Percentiles rank a stretch among this genome's conserved stretches.
Evolutionary conservation across 2,797 vertebrate genomes (phyloP).

Genomic region (Acanthiza pusilla): DNA sequence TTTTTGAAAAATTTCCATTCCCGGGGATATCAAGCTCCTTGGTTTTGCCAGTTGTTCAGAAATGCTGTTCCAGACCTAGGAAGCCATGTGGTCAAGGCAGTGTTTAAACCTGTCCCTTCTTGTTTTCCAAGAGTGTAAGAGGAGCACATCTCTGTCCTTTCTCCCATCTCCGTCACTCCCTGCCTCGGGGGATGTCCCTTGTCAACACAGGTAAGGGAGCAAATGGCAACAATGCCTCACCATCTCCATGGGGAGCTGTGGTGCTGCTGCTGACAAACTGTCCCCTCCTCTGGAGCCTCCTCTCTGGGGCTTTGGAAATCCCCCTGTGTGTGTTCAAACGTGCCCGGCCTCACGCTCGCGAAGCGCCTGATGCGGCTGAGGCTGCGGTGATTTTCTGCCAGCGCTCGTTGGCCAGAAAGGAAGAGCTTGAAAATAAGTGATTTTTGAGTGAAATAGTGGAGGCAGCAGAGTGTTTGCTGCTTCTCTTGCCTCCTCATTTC

Average conservation of each 20-base stretch:
- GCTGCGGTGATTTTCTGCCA: background rate
- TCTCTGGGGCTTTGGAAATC: background rate
- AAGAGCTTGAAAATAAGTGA: background rate
- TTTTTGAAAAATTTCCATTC: background rate
- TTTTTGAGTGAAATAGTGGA: background rate
- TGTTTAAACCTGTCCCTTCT: background rate
- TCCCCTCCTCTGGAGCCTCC: background rate
- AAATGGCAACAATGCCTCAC: background rate
- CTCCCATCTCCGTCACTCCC: background rate
- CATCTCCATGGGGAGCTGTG: rapidly evolving
- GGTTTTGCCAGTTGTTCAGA: background rate
- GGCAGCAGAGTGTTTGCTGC: background rate
- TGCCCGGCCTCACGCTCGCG: background rate
- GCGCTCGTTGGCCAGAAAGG: background rate
- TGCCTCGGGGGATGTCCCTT: background rate
- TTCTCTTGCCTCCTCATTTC: background rate
- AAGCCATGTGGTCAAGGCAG: rapidly evolving
- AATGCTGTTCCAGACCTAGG: no score
- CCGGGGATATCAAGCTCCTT: background rate
- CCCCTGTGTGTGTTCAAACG: rapidly evolving
- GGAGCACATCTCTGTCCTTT: background rate
- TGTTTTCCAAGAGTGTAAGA: background rate
- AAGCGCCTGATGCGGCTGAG: background rate
- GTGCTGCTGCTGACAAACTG: background rate
- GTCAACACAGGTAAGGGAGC: rapidly evolving